Percentiles rank a stretch among this genome's conserved stretches.
phyloP scores from a whole-genome alignment of 2,888 invertebrate genomes.

The Ferdinandea cuprea region DNA sequence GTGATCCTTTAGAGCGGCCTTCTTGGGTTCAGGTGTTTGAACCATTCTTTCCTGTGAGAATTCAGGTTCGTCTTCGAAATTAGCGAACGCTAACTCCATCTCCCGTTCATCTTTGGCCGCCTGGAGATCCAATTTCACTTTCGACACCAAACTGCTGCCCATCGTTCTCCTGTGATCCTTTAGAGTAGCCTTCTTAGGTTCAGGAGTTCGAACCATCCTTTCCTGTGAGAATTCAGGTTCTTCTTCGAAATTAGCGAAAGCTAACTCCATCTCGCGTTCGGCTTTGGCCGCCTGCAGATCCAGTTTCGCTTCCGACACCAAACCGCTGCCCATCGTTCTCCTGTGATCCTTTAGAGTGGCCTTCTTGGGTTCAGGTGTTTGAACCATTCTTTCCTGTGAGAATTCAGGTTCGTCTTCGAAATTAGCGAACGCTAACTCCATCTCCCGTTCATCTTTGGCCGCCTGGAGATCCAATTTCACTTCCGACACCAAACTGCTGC shows the following conservation, averaged over 20 bases:
- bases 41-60: background rate
- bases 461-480: slow-evolving; percentile 24
- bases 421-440: slow-evolving; percentile 49
- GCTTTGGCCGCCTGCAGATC: slow-evolving; percentile 33
- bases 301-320: background rate
- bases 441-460: slow-evolving; percentile 36
- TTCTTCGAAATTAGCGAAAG: slow-evolving; percentile 50
- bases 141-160: background rate
- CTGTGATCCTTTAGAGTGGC: background rate
- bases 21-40: slow-evolving; percentile 30
- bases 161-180: slow-evolving; percentile 36
- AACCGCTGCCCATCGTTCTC: slow-evolving; percentile 20
- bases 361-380: slow-evolving; percentile 48
- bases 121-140: slow-evolving; percentile 13
- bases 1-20: background rate
- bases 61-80: slow-evolving; percentile 41
- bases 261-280: slow-evolving; percentile 24
- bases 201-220: slow-evolving; percentile 23
- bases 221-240: slow-evolving; percentile 3
- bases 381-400: background rate
- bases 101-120: slow-evolving; percentile 32
- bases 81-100: slow-evolving; percentile 37
- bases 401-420: slow-evolving; percentile 51
- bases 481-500: background rate
- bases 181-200: background rate